These are phyloP conservation scores for Strigamia crassipes DNA, from an alignment of 2,888 invertebrate species.

Conservation along the genomic window DNA sequence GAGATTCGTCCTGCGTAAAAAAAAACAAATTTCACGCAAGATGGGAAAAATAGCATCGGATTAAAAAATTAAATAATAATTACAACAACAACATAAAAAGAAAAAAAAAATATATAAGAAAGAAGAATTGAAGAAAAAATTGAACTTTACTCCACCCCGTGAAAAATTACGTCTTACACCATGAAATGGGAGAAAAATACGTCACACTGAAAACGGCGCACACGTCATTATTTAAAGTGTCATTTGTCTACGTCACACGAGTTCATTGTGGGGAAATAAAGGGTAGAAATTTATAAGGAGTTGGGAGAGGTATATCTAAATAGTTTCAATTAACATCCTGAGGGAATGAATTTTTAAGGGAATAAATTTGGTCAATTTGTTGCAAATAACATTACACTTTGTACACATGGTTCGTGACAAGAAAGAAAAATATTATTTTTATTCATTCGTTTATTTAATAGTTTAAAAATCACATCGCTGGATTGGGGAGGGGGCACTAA, in stretches of 20 bases:
- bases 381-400: slow-evolving; percentile 39
- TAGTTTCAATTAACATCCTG: slow-evolving; percentile 13
- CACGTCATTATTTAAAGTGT: slow-evolving; percentile 35
- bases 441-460: not conserved
- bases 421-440: not conserved
- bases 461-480: not conserved
- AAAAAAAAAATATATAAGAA: not conserved
- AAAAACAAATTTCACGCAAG: slow-evolving; percentile 2
- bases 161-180: slow-evolving; percentile 35
- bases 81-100: not conserved
- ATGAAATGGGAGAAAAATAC: slow-evolving; percentile 39
- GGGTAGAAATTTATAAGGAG: not conserved
- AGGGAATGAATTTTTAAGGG: not conserved
- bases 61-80: slow-evolving; percentile 14
- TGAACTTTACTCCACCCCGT: slow-evolving; percentile 22
- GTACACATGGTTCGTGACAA: not conserved
- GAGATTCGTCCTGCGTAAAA: slow-evolving; percentile 20
- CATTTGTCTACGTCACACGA: slow-evolving; percentile 27
- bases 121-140: not conserved
- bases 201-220: slow-evolving; percentile 22
- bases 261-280: not conserved
- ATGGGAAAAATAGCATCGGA: not conserved
- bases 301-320: slow-evolving; percentile 20
- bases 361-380: slow-evolving; percentile 25
- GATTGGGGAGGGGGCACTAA: not conserved